phyloP scores from a whole-genome alignment of 2,113 vertebrate species.

The Morone chrysops region DNA sequence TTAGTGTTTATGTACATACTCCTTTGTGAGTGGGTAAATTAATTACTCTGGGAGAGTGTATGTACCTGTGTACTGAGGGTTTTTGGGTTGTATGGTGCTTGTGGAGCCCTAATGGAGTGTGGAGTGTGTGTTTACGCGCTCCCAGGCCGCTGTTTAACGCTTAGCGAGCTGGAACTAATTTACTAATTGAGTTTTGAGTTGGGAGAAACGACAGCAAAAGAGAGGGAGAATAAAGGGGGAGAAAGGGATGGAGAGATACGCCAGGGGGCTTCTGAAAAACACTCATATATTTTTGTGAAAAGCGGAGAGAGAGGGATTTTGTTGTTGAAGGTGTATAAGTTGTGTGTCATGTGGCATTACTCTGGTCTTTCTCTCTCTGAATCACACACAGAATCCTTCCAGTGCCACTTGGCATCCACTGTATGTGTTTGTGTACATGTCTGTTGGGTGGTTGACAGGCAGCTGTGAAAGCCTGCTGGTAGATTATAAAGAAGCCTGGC shows the following conservation, averaged over 20 bases:
- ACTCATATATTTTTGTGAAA: slow-evolving; percentile 29
- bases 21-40: slow-evolving; percentile 62
- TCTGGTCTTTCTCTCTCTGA: slow-evolving; percentile 21
- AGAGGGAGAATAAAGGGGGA: slow-evolving; percentile 38
- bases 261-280: slow-evolving; percentile 42
- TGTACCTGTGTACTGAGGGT: slow-evolving; percentile 67
- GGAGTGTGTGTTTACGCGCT: slow-evolving; percentile 83
- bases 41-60: slow-evolving; percentile 53
- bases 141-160: slow-evolving; percentile 85
- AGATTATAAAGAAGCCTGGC: slow-evolving; percentile 72
- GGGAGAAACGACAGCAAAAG: slow-evolving; percentile 56
- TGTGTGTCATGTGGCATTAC: slow-evolving; percentile 10
- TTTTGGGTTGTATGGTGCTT: slow-evolving; percentile 66
- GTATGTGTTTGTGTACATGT: slow-evolving; percentile 40
- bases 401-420: slow-evolving; percentile 50
- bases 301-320: background rate
- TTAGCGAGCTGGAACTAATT: slow-evolving; percentile 87
- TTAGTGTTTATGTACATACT: slow-evolving; percentile 35
- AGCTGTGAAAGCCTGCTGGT: slow-evolving; percentile 71
- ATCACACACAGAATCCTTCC: slow-evolving; percentile 36
- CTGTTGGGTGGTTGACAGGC: slow-evolving; percentile 62
- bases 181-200: slow-evolving; percentile 87
- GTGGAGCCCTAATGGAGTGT: slow-evolving; percentile 81
- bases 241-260: slow-evolving; percentile 40
- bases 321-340: slow-evolving; percentile 14